Percentiles rank a stretch among this genome's conserved stretches.
Conservation (phyloP, 2,888 invertebrate genomes). For the Nectonema munidae region DNA sequence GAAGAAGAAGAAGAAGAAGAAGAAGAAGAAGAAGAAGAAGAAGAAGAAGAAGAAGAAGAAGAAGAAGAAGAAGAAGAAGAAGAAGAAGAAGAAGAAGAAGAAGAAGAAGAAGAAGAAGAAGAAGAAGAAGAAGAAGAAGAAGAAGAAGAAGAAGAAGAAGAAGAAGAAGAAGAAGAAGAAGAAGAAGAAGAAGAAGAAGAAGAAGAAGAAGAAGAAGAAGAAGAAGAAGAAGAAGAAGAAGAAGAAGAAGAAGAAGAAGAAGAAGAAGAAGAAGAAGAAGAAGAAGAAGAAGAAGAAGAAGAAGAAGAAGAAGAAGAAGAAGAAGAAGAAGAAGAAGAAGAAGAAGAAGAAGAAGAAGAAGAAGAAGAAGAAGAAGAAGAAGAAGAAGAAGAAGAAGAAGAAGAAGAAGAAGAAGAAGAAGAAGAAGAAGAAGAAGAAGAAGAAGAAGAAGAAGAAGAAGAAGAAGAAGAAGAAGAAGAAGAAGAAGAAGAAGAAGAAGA, state of each 20-base stretch:
- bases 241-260: slow-evolving; percentile 5
- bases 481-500: too few species aligned
- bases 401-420: too few species aligned
- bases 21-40: slow-evolving; percentile 5
- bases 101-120: slow-evolving; percentile 5
- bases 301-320: slow-evolving; percentile 5
- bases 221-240: slow-evolving; percentile 5
- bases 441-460: too few species aligned
- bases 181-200: slow-evolving; percentile 5
- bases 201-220: slow-evolving; percentile 5
- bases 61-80: slow-evolving; percentile 5
- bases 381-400: too few species aligned
- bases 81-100: slow-evolving; percentile 5
- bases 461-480: too few species aligned
- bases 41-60: slow-evolving; percentile 5
- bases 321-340: too few species aligned
- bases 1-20: slow-evolving; percentile 5
- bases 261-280: slow-evolving; percentile 5
- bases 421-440: too few species aligned
- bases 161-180: slow-evolving; percentile 5
- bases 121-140: slow-evolving; percentile 5
- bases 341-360: too few species aligned
- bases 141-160: slow-evolving; percentile 5
- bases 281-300: slow-evolving; percentile 5
- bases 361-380: too few species aligned